phyloP scores from a whole-genome alignment of 2,888 invertebrate genomes.

The Cylindroiulus punctatus region DNA sequence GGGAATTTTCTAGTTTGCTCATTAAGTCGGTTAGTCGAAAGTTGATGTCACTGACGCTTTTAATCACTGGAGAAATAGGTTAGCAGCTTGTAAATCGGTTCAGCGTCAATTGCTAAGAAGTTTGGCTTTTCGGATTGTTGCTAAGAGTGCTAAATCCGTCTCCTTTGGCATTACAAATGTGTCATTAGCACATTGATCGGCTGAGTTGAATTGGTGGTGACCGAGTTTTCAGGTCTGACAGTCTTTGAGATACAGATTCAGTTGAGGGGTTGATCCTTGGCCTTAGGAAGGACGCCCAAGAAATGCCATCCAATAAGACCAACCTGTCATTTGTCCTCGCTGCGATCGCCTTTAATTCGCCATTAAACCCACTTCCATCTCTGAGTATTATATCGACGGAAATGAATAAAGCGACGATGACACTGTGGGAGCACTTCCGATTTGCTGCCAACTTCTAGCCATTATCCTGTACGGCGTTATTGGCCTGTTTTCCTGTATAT shows the following conservation, averaged over 20 bases:
- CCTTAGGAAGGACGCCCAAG: not conserved
- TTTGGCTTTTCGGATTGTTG: not conserved
- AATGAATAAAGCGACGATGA: slow-evolving; percentile 18
- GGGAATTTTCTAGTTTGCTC: not conserved
- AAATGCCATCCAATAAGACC: slow-evolving; percentile 10
- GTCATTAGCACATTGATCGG: slow-evolving; percentile 11
- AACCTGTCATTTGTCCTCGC: slow-evolving; percentile 9
- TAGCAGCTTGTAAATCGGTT: no score
- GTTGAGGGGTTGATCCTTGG: slow-evolving; percentile 18
- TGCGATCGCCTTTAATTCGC: slow-evolving; percentile 10
- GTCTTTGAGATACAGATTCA: not conserved
- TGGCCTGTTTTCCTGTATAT: not conserved
- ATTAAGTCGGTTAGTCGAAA: not conserved
- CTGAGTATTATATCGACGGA: slow-evolving; percentile 2
- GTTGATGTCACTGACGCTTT: not conserved
- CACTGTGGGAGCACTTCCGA: slow-evolving; percentile 9
- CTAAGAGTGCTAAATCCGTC: not conserved
- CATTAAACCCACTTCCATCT: slow-evolving; percentile 5
- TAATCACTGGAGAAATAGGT: no score
- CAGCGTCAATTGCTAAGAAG: not conserved
- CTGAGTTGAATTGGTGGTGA: not conserved
- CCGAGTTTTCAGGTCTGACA: not conserved
- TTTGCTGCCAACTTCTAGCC: not conserved
- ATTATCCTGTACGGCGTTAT: not conserved
- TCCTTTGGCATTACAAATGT: not conserved